Evolutionary conservation across 1,140 invertebrate species (phyloP), one percentile per base, ranked within the genome.

Genomic region (Acromyrmex heyeri): DNA sequence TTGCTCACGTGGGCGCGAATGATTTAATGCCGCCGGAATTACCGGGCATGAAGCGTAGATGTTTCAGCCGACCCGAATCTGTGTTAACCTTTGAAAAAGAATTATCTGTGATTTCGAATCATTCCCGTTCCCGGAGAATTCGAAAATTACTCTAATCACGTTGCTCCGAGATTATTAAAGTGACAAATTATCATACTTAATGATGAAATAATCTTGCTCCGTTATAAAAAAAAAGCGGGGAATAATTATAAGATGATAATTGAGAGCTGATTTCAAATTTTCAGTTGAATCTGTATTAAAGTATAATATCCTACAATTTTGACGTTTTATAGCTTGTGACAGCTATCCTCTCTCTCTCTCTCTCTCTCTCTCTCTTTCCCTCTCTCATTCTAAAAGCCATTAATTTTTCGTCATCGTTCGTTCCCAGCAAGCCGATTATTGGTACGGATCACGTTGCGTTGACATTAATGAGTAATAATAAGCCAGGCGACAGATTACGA

Each of bases 401-500:
- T 59, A 61, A 73, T 61, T 73, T 48, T 82, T 72, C 48, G 55
- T 30, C 12, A 59, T 21, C 30, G 27, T 53, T 73, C 69, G n/a
- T 83, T 83, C 21, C 38, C 55, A 50, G 12, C 21, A 2, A 14
- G 12, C 24, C 16, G 24, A 61, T 82, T 82, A 82, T 61, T 30
- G 55, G 14, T 21, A 27, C 14, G 34, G 34, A 72, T 72, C 38
- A 70, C 69, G 5, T 53, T 21, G 16, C 55, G 65, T n/a, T 55
- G 78, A 81, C 55, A 27, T 73, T 61, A 83, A 83, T 75, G 24
- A 83, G 79, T 34, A 67, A 61, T 83, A 61, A 82, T 48, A 34
- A 61, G 38, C 69, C 38, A 21, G 7, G 12, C 38, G 79, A 83
- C 79, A 83, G 55, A 75, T 50, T 83, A 83, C 69, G 48, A 75